phyloP scores from a whole-genome alignment of 1,140 invertebrate genomes.

The Pseudobourletiella spinata region DNA sequence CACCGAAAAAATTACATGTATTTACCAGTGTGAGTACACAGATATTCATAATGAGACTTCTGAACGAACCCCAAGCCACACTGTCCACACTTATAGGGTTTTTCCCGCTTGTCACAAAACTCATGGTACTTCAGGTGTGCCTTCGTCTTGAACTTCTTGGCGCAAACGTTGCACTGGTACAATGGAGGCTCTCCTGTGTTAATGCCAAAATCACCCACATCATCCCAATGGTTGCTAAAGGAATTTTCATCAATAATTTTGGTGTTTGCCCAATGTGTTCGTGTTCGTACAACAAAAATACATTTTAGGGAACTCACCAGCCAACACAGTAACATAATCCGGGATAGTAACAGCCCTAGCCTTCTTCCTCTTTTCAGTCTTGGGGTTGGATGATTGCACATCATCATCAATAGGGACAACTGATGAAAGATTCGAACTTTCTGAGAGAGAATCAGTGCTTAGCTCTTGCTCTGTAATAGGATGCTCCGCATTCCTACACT shows the following conservation, averaged over 20 bases:
- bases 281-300: no score
- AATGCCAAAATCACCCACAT: no score
- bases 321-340: constrained; percentile 28
- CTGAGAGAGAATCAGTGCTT: not conserved
- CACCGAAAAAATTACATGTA: no score
- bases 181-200: constrained; percentile 28
- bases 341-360: constrained; percentile 27
- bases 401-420: no score
- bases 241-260: no score
- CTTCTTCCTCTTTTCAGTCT: constrained; percentile 29
- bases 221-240: no score
- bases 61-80: constrained; percentile 37
- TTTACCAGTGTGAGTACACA: constrained; percentile 43
- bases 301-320: no score
- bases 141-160: constrained; percentile 48
- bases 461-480: no score
- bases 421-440: no score
- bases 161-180: constrained; percentile 47
- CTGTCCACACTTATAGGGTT: constrained; percentile 33
- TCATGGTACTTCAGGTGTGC: constrained; percentile 41
- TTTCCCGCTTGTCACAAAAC: constrained; percentile 34
- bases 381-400: not conserved
- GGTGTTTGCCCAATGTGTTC: not conserved
- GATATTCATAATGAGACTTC: constrained; percentile 37
- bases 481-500: constrained; percentile 35